Base-by-base conservation (phyloP, 2,113 vertebrate species). In the Paramormyrops kingsleyae region DNA sequence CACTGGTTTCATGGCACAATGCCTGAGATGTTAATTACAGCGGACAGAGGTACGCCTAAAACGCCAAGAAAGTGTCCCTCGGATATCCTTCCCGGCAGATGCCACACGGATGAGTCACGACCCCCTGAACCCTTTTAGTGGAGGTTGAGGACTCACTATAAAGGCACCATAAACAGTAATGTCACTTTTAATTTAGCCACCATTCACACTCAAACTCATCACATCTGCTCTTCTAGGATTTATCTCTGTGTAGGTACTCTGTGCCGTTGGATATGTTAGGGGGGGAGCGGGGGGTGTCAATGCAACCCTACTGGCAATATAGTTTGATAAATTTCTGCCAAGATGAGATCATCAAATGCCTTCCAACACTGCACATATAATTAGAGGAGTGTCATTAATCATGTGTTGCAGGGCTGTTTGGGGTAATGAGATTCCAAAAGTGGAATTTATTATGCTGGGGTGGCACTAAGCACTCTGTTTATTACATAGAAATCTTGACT, bases 341-440 rank as follows among this genome's bases (percentile, higher is more conserved):
- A 92, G 92, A 95, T 94, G 89, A 96, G 96, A 96, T 95, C 95
- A 96, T 94, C 94, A 94, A 95, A 96, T 91, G 95, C 95, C 93
- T 96, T 97, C 96, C 95, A 92, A 95, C 93, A 91, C 95, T 49
- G 85, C 95, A 95, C 96, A 94, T 96, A 96, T 97, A 97, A 98
- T 98, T 97, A 98, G 96, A 96, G 95, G 96, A 95, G 93, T 95
- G 94, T 95, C 96, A 96, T 97, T 97, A 96, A 97, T 97, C 97
- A 97, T 95, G 96, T 93, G 93, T 94, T 95, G 95, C 96, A 94
- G 94, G 95, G 95, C 96, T 96, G 96, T 97, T 77, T 94, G 95
- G 96, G 97, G 96, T 97, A 98, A 97, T 95, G 95, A 97, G 95
- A 96, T 96, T 96, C 95, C 95, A 95, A 96, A 96, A 96, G 95